Base-by-base conservation (phyloP, 2,113 vertebrate genomes). In the Alethe diademata region DNA sequence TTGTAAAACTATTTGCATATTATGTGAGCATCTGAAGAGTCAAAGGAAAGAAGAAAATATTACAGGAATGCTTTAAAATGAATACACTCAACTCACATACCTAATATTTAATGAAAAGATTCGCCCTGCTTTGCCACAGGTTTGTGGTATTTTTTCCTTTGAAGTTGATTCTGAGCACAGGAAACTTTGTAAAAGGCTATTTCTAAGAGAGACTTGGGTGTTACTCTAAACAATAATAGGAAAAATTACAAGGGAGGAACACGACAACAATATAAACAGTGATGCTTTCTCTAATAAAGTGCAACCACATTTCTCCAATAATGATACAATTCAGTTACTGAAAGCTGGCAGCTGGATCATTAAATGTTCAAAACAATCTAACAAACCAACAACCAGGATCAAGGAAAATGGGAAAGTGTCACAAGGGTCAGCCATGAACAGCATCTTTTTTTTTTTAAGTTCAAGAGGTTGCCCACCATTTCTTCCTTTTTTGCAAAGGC, bases 401-500 rank as follows among this genome's bases (percentile, higher is more conserved):
- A 97, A 96, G 95, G 78, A 96, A 98, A 98, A 97, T 90, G 92
- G 89, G 93, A 97, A 95, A 87, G 91, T 93, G 96, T 96, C 92
- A 93, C 81, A 82, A 95, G 81, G 85, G 92, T 97, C 88, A 97
- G 94, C 62, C 86, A 82, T 83, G 86, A 97, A 86, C 74, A 86
- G 87, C 85, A n/a, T 64, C 92, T 96, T 75, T 85, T 67, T 71
- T 97, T 96, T 97, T 94, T 93, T 86, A 95, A 98, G 98, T 99
- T 99, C 98, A 99, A 98, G 98, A 99, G 99, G 99, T 99, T 98
- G 98, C 95, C 92, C 96, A 95, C 98, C 99, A 99, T 97, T 97
- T 98, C 98, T 99, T 99, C 99, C 99, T 98, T 97, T 97, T 98
- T 92, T 97, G 97, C 94, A 93, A 97, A 98, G 97, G 97, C 94